Percentiles rank a stretch among this genome's conserved stretches.
Conservation (phyloP, 2,888 invertebrate species). For the Spodoptera picta region DNA sequence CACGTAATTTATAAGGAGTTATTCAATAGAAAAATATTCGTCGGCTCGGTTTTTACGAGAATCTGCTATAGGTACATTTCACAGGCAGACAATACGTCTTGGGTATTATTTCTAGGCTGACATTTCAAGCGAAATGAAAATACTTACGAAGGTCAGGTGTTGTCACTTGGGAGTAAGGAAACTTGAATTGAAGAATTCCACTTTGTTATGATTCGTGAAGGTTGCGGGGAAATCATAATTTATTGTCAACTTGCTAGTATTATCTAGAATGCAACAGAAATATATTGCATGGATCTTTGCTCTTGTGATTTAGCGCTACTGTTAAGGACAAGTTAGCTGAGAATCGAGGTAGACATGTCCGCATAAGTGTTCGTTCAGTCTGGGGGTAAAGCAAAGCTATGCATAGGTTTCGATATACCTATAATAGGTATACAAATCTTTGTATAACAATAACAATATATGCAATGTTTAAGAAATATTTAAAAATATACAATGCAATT, state of each 20-base stretch:
- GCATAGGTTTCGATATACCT: no score
- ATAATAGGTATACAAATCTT: no score
- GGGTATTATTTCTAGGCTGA: constrained; percentile 16
- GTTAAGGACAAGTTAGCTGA: no score
- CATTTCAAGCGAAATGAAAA: constrained; percentile 22
- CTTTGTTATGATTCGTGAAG: not conserved
- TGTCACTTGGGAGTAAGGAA: constrained; percentile 8
- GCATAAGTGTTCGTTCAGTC: no score
- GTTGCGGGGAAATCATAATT: not conserved
- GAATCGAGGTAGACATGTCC: no score
- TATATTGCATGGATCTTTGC: no score
- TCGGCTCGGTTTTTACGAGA: constrained; percentile 18
- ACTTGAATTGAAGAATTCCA: constrained; percentile 5
- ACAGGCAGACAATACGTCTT: constrained; percentile 20
- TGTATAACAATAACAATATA: no score
- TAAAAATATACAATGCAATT: no score
- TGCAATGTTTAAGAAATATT: no score
- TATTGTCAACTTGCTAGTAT: not conserved
- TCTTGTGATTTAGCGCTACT: no score
- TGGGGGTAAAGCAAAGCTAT: no score
- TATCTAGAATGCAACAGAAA: no score
- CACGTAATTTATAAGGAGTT: constrained; percentile 25
- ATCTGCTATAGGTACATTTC: constrained; percentile 2
- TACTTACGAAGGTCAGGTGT: constrained; percentile 10
- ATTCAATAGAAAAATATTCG: constrained; percentile 26